Base-by-base conservation (phyloP, 1,140 invertebrate species). In the Papilio dardanus region DNA sequence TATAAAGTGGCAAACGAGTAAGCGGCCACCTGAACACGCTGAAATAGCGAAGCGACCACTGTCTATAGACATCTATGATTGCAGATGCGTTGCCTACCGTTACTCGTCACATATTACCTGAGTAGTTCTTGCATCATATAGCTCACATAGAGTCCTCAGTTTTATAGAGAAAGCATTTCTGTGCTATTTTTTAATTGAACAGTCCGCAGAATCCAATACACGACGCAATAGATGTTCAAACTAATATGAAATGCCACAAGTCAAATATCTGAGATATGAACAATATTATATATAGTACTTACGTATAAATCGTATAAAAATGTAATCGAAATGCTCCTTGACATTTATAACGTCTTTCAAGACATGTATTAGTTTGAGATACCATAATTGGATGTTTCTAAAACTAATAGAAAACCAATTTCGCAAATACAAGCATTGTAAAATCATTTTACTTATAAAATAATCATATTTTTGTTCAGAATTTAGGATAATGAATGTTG, bases 201-300 rank as follows among this genome's bases (percentile, higher is more conserved):
- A 46, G 42, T 46, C 16, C 42, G n/a, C 42, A 46, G 42, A 46
- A 46, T 46, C n/a, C 42, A 46, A 46, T 46, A 46, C 19, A n/a
- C 19, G 19, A 46, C 5, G 42, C 42, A 46, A 46, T 46, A 46
- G 19, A 46, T 46, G 42, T 6, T 46, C 42, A 46, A 46, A 46
- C 5, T 46, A 46, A n/a, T 46, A 46, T n/a, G 16, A 46, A 46
- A n/a, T 19, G 5, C 16, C 42, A 2, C 42, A 7, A 19, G 0
- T n/a, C 6, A 4, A 19, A 46, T 19, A 46, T 46, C 42, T 46
- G n/a, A n/a, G n/a, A n/a, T n/a, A n/a, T n/a, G n/a, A 7, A 46
- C 42, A n/a, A 19, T 46, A 16, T 19, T 46, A 46, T 46, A 3
- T 19, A 19, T 19, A 7, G 16, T 42, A 3, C n/a, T 16, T 16